These are phyloP conservation scores for Monodelphis domestica DNA, from an alignment of 2,797 vertebrate genomes.

Conservation along the genomic window DNA sequence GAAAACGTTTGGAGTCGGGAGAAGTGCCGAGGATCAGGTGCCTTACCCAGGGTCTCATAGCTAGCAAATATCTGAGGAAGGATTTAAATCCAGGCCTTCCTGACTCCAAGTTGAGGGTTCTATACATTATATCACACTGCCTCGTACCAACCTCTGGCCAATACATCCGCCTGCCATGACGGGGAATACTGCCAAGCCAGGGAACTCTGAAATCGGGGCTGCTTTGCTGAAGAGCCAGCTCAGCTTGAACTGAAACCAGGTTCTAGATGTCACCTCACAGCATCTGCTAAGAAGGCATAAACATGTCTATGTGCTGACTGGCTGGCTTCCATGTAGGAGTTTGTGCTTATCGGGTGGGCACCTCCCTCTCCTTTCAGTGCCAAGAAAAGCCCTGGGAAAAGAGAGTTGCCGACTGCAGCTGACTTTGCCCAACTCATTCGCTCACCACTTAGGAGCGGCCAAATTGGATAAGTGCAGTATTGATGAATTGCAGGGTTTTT, in stretches of 20 bases:
- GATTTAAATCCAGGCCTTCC: not conserved
- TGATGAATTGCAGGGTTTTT: conserved; percentile 73
- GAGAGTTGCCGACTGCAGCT: not conserved
- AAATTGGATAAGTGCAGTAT: conserved; percentile 78
- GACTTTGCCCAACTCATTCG: conserved; percentile 40
- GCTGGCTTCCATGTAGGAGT: conserved; percentile 13
- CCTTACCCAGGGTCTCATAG: not conserved
- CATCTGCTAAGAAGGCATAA: not conserved
- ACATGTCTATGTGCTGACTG: not conserved
- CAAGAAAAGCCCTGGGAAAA: conserved; percentile 61
- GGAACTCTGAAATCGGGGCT: not conserved
- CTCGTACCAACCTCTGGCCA: not conserved
- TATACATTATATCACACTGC: not conserved
- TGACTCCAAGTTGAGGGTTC: not conserved
- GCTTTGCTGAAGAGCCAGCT: not conserved
- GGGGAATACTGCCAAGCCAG: not conserved
- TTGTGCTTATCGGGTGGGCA: not conserved
- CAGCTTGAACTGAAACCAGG: not conserved
- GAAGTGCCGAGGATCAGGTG: not conserved
- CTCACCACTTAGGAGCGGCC: conserved; percentile 18
- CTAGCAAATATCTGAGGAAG: not conserved
- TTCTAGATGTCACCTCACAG: not conserved
- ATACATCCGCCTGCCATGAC: not conserved
- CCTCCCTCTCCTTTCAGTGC: not conserved
- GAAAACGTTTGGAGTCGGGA: not conserved